These are phyloP conservation scores for Salvelinus namaycush DNA, from an alignment of 2,113 vertebrate genomes.

Conservation along the genomic window DNA sequence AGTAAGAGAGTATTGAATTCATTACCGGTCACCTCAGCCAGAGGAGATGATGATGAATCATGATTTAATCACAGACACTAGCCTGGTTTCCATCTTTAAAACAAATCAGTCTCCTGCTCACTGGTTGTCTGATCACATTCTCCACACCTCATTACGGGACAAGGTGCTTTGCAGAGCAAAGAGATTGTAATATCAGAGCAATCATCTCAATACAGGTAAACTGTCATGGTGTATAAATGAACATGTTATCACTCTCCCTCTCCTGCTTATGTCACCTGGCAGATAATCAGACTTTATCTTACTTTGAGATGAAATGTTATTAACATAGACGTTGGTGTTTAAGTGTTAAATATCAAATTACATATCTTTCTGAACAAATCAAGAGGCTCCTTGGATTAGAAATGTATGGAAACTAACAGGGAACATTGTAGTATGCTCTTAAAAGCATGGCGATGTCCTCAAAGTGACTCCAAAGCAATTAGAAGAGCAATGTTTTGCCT, in stretches of 20 bases:
- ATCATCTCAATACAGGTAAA: conserved; percentile 6
- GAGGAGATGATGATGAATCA: conserved; percentile 28
- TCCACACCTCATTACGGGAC: conserved; percentile 20
- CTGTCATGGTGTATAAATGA: background rate
- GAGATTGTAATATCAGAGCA: conserved; percentile 24
- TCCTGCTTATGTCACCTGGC: no score
- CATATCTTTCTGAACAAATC: background rate
- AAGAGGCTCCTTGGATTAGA: no score
- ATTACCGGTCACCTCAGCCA: conserved; percentile 40
- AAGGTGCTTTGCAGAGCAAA: conserved; percentile 42
- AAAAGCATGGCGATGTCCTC: no score
- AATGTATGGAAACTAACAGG: no score
- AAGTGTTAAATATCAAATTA: background rate
- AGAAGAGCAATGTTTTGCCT: no score
- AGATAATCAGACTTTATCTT: no score
- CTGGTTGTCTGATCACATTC: conserved; percentile 38
- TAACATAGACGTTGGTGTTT: no score
- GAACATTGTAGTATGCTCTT: no score
- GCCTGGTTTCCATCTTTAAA: conserved; percentile 33
- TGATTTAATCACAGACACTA: background rate
- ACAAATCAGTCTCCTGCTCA: conserved; percentile 37
- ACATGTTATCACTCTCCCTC: background rate
- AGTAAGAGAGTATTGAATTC: conserved; percentile 21
- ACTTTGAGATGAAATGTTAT: no score
- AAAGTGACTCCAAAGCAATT: no score